A percentile compares a stretch with the other conserved stretches of the same genome.
These are phyloP conservation scores for Tryphoninae sp. DNA, from an alignment of 2,888 invertebrate species.

Conservation along the genomic window DNA sequence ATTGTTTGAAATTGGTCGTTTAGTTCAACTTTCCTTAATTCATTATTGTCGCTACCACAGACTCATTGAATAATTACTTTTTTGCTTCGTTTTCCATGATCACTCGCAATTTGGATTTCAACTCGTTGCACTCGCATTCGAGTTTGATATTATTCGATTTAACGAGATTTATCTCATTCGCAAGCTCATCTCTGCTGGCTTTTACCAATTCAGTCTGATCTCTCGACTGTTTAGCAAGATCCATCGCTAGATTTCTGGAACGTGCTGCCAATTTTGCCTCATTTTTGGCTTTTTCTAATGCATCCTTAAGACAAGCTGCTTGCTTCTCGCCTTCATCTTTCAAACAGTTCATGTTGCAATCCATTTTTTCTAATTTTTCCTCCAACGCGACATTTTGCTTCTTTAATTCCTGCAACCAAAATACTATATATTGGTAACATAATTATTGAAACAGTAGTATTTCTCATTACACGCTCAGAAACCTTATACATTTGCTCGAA, in stretches of 20 bases:
- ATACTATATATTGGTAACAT: slow-evolving; percentile 20
- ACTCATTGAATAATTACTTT: slow-evolving; percentile 64
- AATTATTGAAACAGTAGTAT: background rate
- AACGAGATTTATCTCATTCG: slow-evolving; percentile 63
- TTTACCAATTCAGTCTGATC: slow-evolving; percentile 65
- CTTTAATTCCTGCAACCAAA: slow-evolving; percentile 65
- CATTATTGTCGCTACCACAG: background rate
- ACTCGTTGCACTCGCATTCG: slow-evolving; percentile 67
- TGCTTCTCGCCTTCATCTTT: slow-evolving; percentile 64
- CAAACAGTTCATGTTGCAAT: slow-evolving; percentile 66
- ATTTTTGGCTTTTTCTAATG: slow-evolving; percentile 65
- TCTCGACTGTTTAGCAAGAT: slow-evolving; percentile 67
- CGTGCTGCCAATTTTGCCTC: slow-evolving; percentile 64
- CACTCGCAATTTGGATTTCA: slow-evolving; percentile 65
- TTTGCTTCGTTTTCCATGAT: slow-evolving; percentile 67
- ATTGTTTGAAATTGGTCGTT: background rate
- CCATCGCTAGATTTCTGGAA: slow-evolving; percentile 67
- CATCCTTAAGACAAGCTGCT: slow-evolving; percentile 64
- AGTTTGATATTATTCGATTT: slow-evolving; percentile 63
- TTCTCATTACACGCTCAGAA: slow-evolving; percentile 30
- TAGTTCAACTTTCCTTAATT: background rate
- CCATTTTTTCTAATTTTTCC: slow-evolving; percentile 65
- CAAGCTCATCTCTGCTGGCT: slow-evolving; percentile 65
- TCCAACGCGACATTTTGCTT: slow-evolving; percentile 64
- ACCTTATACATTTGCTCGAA: slow-evolving; percentile 61